Conservation (phyloP, 2,888 invertebrate genomes). For the Agriopis leucophaearia region DNA sequence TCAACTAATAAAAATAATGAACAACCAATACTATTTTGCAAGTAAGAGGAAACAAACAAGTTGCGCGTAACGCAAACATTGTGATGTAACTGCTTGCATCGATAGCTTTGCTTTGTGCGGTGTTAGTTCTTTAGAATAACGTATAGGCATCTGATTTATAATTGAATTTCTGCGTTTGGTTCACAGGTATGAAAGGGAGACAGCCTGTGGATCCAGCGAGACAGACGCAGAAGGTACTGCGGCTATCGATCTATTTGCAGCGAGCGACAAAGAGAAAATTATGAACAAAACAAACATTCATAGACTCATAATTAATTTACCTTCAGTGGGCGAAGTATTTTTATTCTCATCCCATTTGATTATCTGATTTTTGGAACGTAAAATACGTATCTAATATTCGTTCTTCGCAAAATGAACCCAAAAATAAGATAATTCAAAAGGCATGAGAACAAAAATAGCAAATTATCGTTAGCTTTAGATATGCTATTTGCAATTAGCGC, state of each 20-base stretch:
- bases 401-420: too few relatives aligned
- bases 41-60: not conserved
- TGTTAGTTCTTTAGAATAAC: not conserved
- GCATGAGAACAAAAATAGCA: too few relatives aligned
- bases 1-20: not conserved
- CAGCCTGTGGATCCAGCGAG: slow-evolving; percentile 23
- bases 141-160: slow-evolving; percentile 17
- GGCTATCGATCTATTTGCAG: slow-evolving; percentile 39
- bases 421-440: too few relatives aligned
- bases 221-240: slow-evolving; percentile 30
- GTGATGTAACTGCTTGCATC: not conserved
- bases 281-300: too few relatives aligned
- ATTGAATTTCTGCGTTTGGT: slow-evolving; percentile 36
- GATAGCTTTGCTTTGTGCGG: not conserved
- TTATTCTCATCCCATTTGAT: too few relatives aligned
- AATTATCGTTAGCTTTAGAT: too few relatives aligned
- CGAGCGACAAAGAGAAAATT: slow-evolving; percentile 20
- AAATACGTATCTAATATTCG: too few relatives aligned
- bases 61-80: not conserved
- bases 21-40: not conserved
- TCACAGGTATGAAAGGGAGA: slow-evolving; percentile 26
- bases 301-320: too few relatives aligned
- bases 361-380: too few relatives aligned
- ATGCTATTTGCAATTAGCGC: too few relatives aligned
- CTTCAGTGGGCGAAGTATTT: too few relatives aligned